phyloP scores from a whole-genome alignment of 2,113 vertebrate genomes.

The Eurystomus gularis region DNA sequence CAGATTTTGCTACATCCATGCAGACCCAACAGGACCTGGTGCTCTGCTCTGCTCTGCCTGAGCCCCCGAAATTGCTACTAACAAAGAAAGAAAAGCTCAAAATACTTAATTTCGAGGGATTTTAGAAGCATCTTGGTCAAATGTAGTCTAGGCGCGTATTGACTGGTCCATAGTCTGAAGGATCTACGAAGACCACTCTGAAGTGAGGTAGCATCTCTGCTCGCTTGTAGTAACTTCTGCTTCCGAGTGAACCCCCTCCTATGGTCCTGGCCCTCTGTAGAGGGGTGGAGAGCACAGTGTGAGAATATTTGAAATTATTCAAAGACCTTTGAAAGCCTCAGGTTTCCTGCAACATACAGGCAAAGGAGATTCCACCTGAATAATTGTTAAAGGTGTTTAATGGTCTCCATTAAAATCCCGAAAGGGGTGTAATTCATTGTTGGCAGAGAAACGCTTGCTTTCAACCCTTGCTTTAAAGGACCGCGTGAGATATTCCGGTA shows the following conservation, averaged over 20 bases:
- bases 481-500: neutral
- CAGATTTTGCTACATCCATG: neutral
- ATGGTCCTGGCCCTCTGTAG: neutral
- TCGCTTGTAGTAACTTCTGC: neutral
- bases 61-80: neutral
- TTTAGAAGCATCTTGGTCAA: neutral
- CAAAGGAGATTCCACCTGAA: neutral
- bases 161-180: neutral
- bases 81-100: neutral
- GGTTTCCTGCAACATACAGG: neutral
- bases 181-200: rapidly evolving
- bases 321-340: neutral
- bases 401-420: neutral
- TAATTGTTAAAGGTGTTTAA: neutral
- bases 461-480: neutral
- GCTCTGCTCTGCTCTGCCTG: neutral
- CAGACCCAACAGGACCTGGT: neutral
- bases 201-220: neutral
- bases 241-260: neutral
- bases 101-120: neutral
- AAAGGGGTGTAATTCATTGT: neutral
- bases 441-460: neutral
- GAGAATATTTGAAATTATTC: neutral
- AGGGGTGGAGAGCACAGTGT: neutral
- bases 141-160: neutral